Base-by-base conservation (phyloP, 2,888 invertebrate species). In the Eretmocerus hayati region DNA sequence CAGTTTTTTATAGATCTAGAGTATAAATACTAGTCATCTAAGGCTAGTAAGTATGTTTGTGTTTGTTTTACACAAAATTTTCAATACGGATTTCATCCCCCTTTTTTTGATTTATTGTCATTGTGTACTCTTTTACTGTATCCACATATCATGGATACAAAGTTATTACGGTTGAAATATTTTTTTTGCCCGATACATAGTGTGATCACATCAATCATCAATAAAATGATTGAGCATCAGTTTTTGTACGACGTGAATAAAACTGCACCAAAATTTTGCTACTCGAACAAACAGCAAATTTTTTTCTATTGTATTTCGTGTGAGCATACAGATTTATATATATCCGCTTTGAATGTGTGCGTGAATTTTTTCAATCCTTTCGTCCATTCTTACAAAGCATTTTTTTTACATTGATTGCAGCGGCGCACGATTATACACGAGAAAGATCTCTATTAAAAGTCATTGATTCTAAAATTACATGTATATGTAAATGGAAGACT, bases 21-120 rank as follows among this genome's bases (percentile, higher is more conserved):
- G 54, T 57, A 63, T 45, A 59, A 62, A 61, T 62, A 62, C 61
- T 62, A 60, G 59, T 62, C 59, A 57, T 59, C 59, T 62, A 64
- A 60, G 62, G 63, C 58, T 62, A 62, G 61, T 65, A 64, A 64
- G 64, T 64, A 63, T 63, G 32, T 46, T 51, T 41, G 50, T 48
- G 45, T 48, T 51, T 41, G 50, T 48, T 42, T 48, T 19, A 36
- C 43, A 42, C 45, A 48, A 53, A 48, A 43, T 43, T 20, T 32
- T 21, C 42, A 50, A 48, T 50, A 46, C 33, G 50, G 50, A 50
- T 52, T 51, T 51, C n/a, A n/a, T 55, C 50, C 16, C 4, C 19
- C n/a, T 15, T 26, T 31, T 31, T 6, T 41, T 49, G 30, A 21
- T 52, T 52, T 42, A 21, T 41, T 42, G 41, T 48, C 55, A 50